These are phyloP conservation scores for Ganaspis brasiliensis DNA, from an alignment of 2,888 invertebrate species.

Conservation along the genomic window DNA sequence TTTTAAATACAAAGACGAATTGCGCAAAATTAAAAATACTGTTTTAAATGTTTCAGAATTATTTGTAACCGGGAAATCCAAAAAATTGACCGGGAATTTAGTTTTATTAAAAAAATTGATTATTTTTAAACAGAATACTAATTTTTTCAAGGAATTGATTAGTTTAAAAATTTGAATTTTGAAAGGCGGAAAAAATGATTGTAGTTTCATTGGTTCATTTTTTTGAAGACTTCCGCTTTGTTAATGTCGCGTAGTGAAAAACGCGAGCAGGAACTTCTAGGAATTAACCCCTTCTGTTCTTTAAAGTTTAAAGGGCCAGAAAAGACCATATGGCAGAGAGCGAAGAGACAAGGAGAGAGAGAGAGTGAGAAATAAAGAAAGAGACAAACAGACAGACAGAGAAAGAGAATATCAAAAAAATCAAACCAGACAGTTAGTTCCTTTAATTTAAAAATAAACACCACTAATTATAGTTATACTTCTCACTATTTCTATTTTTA, in stretches of 20 bases:
- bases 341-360: not conserved
- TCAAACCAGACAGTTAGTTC: not conserved
- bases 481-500: too few relatives aligned
- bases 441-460: not conserved
- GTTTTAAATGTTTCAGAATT: too few relatives aligned
- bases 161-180: too few relatives aligned
- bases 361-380: not conserved
- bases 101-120: too few relatives aligned
- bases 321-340: constrained; percentile 13
- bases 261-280: not conserved
- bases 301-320: constrained; percentile 36
- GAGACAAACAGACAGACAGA: constrained; percentile 8
- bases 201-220: constrained; percentile 2
- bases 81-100: too few relatives aligned
- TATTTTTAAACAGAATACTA: too few relatives aligned
- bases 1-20: too few relatives aligned
- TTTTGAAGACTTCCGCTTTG: constrained; percentile 9
- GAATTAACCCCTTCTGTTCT: constrained; percentile 21
- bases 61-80: too few relatives aligned
- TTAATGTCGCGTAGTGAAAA: constrained; percentile 7
- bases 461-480: too few relatives aligned
- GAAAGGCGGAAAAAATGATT: not conserved
- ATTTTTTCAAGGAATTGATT: too few relatives aligned
- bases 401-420: not conserved
- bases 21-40: too few relatives aligned